Conservation (phyloP, 2,888 invertebrate species). For the Apeira syringaria region DNA sequence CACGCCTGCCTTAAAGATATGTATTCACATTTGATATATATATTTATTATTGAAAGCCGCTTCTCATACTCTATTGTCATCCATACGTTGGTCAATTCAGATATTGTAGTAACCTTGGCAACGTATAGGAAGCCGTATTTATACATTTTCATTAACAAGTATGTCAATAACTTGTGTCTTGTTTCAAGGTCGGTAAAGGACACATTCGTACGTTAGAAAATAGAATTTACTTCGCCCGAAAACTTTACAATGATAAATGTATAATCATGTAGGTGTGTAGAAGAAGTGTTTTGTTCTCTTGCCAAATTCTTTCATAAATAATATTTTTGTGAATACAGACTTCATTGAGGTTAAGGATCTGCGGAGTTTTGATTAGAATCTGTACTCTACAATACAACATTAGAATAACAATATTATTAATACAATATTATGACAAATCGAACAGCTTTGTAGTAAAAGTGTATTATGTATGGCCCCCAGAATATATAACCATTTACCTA, state of each 20-base stretch:
- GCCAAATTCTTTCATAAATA: constrained; percentile 8
- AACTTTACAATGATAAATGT: not conserved
- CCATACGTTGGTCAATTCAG: constrained; percentile 40
- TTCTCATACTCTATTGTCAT: constrained; percentile 33
- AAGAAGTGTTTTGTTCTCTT: constrained; percentile 4
- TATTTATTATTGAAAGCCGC: too few species aligned
- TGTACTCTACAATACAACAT: too few species aligned
- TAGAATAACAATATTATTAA: too few species aligned
- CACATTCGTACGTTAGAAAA: constrained; percentile 1
- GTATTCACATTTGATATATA: too few species aligned
- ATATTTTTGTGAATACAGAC: too few species aligned
- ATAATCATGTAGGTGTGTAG: constrained; percentile 1
- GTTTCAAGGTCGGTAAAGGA: constrained; percentile 18
- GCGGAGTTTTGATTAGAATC: too few species aligned
- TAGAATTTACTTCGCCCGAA: constrained; percentile 3
- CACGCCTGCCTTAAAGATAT: too few species aligned
- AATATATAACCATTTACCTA: too few species aligned
- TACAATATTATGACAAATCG: too few species aligned
- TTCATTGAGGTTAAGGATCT: too few species aligned
- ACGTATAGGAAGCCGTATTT: constrained; percentile 40
- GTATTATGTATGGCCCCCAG: too few species aligned
- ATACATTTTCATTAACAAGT: constrained; percentile 34
- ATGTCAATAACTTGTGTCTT: constrained; percentile 11
- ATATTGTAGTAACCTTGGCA: constrained; percentile 47
- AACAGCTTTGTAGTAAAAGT: too few species aligned